Conservation (phyloP, 2,888 invertebrate species). For the Tachina grossa region DNA sequence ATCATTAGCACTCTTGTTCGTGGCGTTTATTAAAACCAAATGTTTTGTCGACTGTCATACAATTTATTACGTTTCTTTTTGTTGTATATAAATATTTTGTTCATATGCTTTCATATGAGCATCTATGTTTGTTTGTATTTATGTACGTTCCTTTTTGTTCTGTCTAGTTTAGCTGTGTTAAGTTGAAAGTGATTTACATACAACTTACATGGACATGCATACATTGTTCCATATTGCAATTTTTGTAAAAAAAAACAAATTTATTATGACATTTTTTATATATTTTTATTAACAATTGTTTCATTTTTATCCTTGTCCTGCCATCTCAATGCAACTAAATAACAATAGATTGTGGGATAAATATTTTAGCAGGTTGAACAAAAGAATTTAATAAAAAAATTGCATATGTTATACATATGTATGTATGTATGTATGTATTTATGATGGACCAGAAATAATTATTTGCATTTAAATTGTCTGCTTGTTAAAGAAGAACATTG, state of each 20-base stretch:
- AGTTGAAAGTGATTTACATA: conserved; percentile 54
- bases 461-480: neutral
- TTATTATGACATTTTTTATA: conserved; percentile 65
- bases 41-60: conserved; percentile 50
- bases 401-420: neutral
- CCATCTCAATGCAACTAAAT: conserved; percentile 31
- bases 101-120: neutral
- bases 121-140: neutral
- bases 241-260: conserved; percentile 65
- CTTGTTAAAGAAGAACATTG: no score
- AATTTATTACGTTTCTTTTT: conserved; percentile 10
- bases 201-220: conserved; percentile 1
- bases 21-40: conserved; percentile 51
- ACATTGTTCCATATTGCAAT: conserved; percentile 55
- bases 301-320: conserved; percentile 22
- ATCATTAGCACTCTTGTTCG: conserved; percentile 6
- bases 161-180: conserved; percentile 48
- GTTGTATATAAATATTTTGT: neutral
- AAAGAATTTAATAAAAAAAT: neutral
- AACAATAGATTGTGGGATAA: conserved; percentile 37
- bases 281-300: conserved; percentile 40
- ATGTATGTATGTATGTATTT: no score
- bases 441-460: neutral
- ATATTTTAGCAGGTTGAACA: neutral
- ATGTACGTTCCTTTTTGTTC: conserved; percentile 15